These are phyloP conservation scores for Novumbra hubbsi DNA, from an alignment of 2,797 vertebrate genomes.

Conservation along the genomic window DNA sequence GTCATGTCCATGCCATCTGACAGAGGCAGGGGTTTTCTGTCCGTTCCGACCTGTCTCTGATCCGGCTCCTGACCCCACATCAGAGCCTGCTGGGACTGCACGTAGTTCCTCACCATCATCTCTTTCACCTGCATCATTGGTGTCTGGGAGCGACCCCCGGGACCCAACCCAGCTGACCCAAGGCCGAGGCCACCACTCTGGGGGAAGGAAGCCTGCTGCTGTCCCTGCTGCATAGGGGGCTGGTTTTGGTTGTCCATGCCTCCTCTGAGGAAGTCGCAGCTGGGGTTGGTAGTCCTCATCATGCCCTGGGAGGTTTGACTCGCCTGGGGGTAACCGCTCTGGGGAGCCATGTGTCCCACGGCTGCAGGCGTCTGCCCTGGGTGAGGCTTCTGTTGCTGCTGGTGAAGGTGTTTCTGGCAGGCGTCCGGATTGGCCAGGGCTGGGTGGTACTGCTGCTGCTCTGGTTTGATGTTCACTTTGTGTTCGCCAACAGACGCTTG, in stretches of 20 bases:
- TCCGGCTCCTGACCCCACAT: conserved; percentile 88
- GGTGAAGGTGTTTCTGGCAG: conserved; percentile 76
- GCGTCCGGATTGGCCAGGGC: conserved; percentile 72
- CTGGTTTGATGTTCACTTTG: conserved; percentile 88
- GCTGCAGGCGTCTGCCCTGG: conserved; percentile 59
- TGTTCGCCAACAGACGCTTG: conserved; percentile 68
- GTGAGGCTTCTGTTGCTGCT: conserved; percentile 52
- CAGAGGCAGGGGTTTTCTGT: conserved; percentile 54
- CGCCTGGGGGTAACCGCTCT: conserved; percentile 59
- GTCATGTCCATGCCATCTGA: conserved; percentile 63
- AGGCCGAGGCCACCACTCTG: conserved; percentile 68
- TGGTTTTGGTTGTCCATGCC: conserved; percentile 53
- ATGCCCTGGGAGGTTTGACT: conserved; percentile 41
- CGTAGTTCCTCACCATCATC: conserved; percentile 92
- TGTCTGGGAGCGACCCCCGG: conserved; percentile 72
- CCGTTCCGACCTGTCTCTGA: conserved; percentile 57
- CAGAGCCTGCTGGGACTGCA: conserved; percentile 93
- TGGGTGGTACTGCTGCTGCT: conserved; percentile 83
- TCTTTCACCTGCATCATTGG: conserved; percentile 90
- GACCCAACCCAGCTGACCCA: conserved; percentile 59
- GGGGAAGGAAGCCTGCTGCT: conserved; percentile 64
- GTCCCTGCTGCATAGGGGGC: conserved; percentile 57
- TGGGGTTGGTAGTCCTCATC: conserved; percentile 65
- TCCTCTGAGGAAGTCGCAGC: conserved; percentile 70
- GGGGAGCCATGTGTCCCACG: conserved; percentile 54